phyloP scores from a whole-genome alignment of 2,797 vertebrate genomes.

The Selene dorsalis region DNA sequence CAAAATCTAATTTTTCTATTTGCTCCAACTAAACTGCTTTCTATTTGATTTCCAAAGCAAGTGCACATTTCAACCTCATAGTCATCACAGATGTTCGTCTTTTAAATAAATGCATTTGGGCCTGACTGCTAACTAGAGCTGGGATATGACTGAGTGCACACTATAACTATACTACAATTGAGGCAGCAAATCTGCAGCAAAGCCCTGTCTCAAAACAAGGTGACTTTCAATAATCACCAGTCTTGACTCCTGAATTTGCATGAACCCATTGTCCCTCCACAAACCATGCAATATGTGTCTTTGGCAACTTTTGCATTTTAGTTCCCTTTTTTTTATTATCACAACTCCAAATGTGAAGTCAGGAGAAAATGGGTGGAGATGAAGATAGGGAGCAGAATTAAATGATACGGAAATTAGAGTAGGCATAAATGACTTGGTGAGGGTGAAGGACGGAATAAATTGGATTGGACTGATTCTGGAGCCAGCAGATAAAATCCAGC shows the following conservation, averaged over 20 bases:
- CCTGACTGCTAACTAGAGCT: background rate
- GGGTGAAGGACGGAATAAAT: slow-evolving; percentile 78
- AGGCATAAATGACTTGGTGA: slow-evolving; percentile 64
- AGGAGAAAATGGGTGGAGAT: slow-evolving; percentile 57
- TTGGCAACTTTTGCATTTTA: slow-evolving; percentile 45
- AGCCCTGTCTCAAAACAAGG: slow-evolving; percentile 3
- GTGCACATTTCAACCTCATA: background rate
- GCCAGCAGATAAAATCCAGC: slow-evolving; percentile 63
- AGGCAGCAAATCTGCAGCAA: slow-evolving; percentile 6
- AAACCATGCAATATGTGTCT: slow-evolving; percentile 22
- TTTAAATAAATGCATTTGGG: background rate
- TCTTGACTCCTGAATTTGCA: slow-evolving; percentile 25
- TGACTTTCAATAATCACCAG: slow-evolving; percentile 40
- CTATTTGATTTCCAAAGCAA: too few species aligned
- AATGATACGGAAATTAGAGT: slow-evolving; percentile 75
- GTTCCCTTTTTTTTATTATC: slow-evolving; percentile 38
- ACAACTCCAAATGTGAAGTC: slow-evolving; percentile 58
- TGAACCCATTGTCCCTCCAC: background rate
- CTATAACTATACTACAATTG: background rate
- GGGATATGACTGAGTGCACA: background rate
- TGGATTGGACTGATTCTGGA: slow-evolving; percentile 73
- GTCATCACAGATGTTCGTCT: background rate
- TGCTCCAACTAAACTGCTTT: background rate
- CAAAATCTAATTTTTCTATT: background rate
- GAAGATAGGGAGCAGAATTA: slow-evolving; percentile 71